Percentiles rank a stretch among this genome's conserved stretches.
Conservation (phyloP, 2,888 invertebrate genomes). For the Cosmia pyralina region DNA sequence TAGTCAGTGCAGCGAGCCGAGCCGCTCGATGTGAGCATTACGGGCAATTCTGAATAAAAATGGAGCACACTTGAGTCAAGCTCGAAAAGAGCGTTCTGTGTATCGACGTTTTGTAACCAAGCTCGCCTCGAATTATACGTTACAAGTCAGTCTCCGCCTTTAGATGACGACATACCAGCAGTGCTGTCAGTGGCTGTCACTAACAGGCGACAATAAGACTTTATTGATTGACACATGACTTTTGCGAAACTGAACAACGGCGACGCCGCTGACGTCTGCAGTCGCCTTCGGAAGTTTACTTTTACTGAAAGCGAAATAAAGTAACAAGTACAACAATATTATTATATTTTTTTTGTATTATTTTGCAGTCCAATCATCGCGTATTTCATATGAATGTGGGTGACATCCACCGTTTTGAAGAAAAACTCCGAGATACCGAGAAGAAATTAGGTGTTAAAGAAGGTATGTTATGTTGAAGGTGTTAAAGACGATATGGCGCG, state of each 20-base stretch:
- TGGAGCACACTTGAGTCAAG: too few species aligned
- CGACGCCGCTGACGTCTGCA: not conserved
- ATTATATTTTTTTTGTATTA: not conserved
- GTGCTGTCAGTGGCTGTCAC: not conserved
- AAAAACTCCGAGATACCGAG: constrained; percentile 96
- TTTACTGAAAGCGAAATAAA: not conserved
- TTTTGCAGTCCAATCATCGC: constrained; percentile 89
- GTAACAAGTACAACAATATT: not conserved
- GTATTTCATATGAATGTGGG: constrained; percentile 96
- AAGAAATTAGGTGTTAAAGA: constrained; percentile 94
- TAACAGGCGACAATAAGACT: not conserved
- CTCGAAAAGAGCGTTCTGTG: too few species aligned
- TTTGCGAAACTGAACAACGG: not conserved
- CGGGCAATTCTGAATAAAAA: too few species aligned
- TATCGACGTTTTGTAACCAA: too few species aligned
- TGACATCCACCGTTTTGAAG: constrained; percentile 96
- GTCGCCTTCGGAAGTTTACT: not conserved
- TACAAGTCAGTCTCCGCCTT: too few species aligned
- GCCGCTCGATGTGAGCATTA: too few species aligned
- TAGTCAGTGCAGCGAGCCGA: too few species aligned
- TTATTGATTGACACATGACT: not conserved
- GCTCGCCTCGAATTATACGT: too few species aligned
- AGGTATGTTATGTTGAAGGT: constrained; percentile 80
- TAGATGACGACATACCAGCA: not conserved
- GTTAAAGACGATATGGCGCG: not conserved